Base-by-base conservation (phyloP, 2,113 vertebrate genomes). In the Todiramphus chloris region DNA sequence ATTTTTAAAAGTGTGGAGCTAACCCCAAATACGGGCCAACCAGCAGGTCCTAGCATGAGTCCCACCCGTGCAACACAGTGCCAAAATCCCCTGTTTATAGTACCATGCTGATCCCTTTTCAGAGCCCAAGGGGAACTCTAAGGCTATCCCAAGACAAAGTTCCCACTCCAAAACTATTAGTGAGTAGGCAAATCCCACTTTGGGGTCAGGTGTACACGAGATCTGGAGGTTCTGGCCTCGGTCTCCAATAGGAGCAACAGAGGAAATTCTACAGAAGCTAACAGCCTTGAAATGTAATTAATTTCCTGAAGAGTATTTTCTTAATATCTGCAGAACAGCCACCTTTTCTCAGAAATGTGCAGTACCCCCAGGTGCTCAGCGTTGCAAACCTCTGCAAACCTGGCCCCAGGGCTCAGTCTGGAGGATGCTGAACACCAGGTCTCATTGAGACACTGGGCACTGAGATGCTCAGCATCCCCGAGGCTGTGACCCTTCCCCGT, bases 201-300 rank as follows among this genome's bases (percentile, higher is more conserved):
- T 86, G 28, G 72, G 43, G 23, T 77, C 41, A 77, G 59, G 25
- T 70, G 11, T 35, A 14, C 16, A 35, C 56, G 43, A 88, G 24
- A 20, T 77, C 44, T 64, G 56, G 59, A 83, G 68, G 63, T 41
- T 73, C 41, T 59, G 43, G 35, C 37, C 68, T 74, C 51, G 12
- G 23, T 91, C 56, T 87, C 81, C 78, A 85, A 51, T 4, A 80
- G 74, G 53, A 87, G 35, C 62, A 90, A 79, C 19, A 79, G 55
- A 88, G 46, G 63, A 88, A 86, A 88, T 83, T 95, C 75, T 92
- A 74, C 55, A 90, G 83, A 69, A 92, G 67, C 48, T 53, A 85
- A 90, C 58, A 79, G 28, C 48, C 69, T 79, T 7, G 3, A 83
- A 78, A 60, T 50, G 50, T 31, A 86, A 87, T 90, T 31, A 83